Evolutionary conservation across 2,888 invertebrate species (phyloP).

Genomic region (Scaptomyza tumidula): DNA sequence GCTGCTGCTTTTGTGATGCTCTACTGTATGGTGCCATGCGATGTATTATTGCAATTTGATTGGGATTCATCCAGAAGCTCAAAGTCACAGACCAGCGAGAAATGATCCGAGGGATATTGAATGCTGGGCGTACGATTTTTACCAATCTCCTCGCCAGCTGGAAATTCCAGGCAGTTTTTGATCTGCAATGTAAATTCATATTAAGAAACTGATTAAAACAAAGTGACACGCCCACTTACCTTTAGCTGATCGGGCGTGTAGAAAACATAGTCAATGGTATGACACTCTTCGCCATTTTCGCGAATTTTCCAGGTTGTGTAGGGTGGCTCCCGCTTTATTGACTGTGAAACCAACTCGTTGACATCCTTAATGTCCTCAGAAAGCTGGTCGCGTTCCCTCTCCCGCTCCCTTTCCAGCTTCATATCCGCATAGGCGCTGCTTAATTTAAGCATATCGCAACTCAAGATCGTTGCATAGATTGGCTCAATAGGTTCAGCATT

Average conservation of each 20-base stretch:
- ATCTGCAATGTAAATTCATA: constrained; percentile 61
- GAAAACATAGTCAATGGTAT: constrained; percentile 91
- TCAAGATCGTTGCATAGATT: constrained; percentile 87
- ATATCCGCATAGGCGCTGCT: constrained; percentile 86
- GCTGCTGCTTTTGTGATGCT: constrained; percentile 10
- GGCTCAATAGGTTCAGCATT: constrained; percentile 91
- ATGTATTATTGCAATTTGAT: constrained; percentile 9
- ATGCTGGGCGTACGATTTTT: constrained; percentile 88
- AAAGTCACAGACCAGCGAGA: constrained; percentile 89
- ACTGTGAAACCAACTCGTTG: constrained; percentile 70
- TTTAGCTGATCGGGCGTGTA: constrained; percentile 86
- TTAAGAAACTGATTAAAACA: neutral
- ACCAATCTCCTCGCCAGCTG: constrained; percentile 88
- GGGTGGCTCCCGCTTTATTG: constrained; percentile 86
- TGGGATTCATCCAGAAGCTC: constrained; percentile 71
- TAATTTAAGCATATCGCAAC: constrained; percentile 83
- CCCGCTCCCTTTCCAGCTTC: constrained; percentile 62
- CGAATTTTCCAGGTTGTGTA: constrained; percentile 92
- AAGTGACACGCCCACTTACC: constrained; percentile 81
- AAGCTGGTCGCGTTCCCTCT: constrained; percentile 32
- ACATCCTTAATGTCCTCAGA: constrained; percentile 39
- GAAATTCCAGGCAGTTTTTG: constrained; percentile 85
- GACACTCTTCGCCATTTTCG: constrained; percentile 89
- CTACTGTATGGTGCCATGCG: constrained; percentile 59
- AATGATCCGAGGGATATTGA: constrained; percentile 91